Percentiles rank a stretch among this genome's conserved stretches.
Evolutionary conservation across 2,888 invertebrate genomes (phyloP).

Genomic region (Zhuqinia jingwanae): DNA sequence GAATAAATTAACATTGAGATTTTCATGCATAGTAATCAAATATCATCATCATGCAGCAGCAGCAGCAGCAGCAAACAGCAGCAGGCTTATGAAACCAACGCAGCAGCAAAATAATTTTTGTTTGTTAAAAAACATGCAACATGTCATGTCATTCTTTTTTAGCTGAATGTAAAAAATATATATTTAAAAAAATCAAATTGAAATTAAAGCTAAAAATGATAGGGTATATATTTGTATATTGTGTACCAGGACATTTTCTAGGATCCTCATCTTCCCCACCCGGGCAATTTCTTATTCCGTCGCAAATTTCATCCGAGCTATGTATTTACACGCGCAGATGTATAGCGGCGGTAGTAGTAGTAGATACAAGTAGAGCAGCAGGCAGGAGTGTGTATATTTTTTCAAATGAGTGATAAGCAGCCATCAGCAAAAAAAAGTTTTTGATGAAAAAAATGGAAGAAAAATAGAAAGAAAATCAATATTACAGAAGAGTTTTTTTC

Average conservation of each 20-base stretch:
- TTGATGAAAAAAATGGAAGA: constrained; percentile 42
- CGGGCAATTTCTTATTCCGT: constrained; percentile 74
- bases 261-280: constrained; percentile 73
- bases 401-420: too few species aligned
- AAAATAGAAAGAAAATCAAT: constrained; percentile 45
- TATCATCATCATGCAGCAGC: constrained; percentile 41
- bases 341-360: not conserved
- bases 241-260: constrained; percentile 73
- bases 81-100: too few species aligned
- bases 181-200: too few species aligned
- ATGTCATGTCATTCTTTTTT: too few species aligned
- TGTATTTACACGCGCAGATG: not conserved
- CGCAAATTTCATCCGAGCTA: constrained; percentile 76
- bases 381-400: too few species aligned
- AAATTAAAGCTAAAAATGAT: not conserved
- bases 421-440: constrained; percentile 34
- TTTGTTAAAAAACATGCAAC: not conserved
- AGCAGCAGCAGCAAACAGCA: constrained; percentile 41
- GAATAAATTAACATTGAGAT: constrained; percentile 22
- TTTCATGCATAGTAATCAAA: not conserved
- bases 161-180: too few species aligned
- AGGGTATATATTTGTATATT: not conserved
- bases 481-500: too few species aligned
- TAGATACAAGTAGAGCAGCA: too few species aligned
- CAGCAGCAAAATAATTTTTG: not conserved